These are phyloP conservation scores for Zosterops pallidus DNA, from an alignment of 2,113 vertebrate species.

Conservation along the genomic window DNA sequence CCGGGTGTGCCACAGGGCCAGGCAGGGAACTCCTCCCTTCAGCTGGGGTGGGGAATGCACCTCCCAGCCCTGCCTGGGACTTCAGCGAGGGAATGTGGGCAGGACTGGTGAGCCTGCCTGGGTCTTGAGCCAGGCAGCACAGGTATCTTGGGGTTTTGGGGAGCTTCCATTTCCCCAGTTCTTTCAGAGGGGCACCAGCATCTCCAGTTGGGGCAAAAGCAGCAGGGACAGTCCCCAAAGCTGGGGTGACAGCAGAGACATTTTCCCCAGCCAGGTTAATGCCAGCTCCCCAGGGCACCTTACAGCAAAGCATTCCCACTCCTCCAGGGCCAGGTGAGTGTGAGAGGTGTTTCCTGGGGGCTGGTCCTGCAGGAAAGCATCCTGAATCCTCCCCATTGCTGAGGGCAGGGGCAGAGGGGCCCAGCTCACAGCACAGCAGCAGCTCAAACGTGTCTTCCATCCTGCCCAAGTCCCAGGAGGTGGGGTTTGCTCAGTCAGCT, in stretches of 20 bases:
- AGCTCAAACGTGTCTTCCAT: background rate
- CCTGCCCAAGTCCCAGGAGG: background rate
- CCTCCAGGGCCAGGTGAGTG: background rate
- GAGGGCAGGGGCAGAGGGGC: background rate
- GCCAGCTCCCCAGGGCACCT: background rate
- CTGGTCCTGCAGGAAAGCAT: background rate
- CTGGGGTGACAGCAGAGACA: background rate
- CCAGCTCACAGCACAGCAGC: background rate
- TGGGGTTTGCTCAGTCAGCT: background rate
- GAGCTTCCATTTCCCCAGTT: fast-evolving
- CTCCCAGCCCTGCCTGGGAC: background rate
- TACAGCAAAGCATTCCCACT: background rate
- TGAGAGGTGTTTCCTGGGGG: background rate
- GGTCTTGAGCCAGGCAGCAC: background rate
- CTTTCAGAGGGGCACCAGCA: background rate
- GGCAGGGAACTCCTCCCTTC: fast-evolving
- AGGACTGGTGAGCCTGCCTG: background rate
- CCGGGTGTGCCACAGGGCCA: background rate
- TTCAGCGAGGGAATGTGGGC: background rate
- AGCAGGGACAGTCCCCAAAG: background rate
- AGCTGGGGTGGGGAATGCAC: background rate
- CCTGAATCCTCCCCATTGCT: background rate
- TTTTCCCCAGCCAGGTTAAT: background rate
- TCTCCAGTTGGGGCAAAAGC: background rate
- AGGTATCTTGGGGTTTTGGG: fast-evolving